Percentiles rank a stretch among this genome's conserved stretches.
These are phyloP conservation scores for Cerceris rybyensis DNA, from an alignment of 2,888 invertebrate species.

Conservation along the genomic window DNA sequence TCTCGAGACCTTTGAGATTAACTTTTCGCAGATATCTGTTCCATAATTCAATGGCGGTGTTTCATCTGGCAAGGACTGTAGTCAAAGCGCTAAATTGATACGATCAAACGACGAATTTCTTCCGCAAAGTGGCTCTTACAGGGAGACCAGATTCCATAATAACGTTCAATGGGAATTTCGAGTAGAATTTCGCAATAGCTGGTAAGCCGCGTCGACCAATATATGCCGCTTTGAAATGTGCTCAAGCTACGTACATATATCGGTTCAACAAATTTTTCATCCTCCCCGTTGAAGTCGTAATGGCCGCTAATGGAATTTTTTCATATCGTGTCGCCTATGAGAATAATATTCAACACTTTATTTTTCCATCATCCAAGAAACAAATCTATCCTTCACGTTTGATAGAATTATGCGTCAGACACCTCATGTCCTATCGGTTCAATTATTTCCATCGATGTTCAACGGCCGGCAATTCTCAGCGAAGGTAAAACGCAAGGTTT, in stretches of 20 bases:
- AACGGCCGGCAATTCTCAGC: not conserved
- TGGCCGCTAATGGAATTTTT: too few species aligned
- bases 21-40: too few species aligned
- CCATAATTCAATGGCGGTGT: too few species aligned
- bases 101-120: conserved; percentile 21
- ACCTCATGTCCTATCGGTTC: too few species aligned
- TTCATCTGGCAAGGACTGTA: too few species aligned
- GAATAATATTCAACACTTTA: too few species aligned
- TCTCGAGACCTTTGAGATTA: too few species aligned
- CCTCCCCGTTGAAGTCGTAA: not conserved
- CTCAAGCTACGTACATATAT: conserved; percentile 15
- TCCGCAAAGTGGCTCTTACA: conserved; percentile 34
- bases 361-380: too few species aligned
- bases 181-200: conserved; percentile 61
- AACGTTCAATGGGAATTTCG: conserved; percentile 52
- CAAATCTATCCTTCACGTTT: too few species aligned
- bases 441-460: not conserved
- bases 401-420: too few species aligned
- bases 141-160: conserved; percentile 45
- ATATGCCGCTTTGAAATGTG: conserved; percentile 31
- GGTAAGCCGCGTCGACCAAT: conserved; percentile 44
- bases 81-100: not conserved
- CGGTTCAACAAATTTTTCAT: conserved; percentile 58
- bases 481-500: not conserved
- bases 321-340: too few species aligned